phyloP scores from a whole-genome alignment of 2,888 invertebrate genomes.

The Eilema caniola region DNA sequence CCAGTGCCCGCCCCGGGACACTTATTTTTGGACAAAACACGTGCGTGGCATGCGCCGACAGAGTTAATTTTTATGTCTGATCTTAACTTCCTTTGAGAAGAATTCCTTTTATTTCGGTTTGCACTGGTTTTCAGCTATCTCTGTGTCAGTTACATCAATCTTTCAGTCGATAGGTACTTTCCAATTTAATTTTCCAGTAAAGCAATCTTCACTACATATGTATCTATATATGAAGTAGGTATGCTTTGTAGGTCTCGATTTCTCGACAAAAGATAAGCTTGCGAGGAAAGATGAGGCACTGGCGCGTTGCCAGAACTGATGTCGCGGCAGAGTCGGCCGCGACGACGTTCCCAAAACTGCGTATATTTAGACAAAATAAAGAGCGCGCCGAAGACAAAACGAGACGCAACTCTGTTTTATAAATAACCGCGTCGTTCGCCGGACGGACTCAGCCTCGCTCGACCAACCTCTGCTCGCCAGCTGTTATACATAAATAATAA shows the following conservation, averaged over 20 bases:
- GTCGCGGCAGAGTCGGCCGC: conserved; percentile 81
- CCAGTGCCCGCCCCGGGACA: conserved; percentile 58
- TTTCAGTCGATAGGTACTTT: conserved; percentile 12
- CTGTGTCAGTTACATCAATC: conserved; percentile 2
- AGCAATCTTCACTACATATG: conserved; percentile 1
- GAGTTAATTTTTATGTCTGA: conserved; percentile 45
- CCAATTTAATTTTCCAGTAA: conserved; percentile 10
- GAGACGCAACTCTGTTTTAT: conserved; percentile 87
- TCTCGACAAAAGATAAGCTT: conserved; percentile 75
- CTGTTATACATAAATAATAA: conserved; percentile 87
- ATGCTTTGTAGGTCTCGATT: conserved; percentile 58
- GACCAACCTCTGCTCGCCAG: conserved; percentile 83
- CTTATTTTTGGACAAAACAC: conserved; percentile 72
- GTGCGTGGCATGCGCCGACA: conserved; percentile 58
- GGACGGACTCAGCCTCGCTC: conserved; percentile 80
- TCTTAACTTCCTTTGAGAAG: conserved; percentile 26
- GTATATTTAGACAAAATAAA: conserved; percentile 88
- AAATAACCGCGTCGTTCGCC: conserved; percentile 85
- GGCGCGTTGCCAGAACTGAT: conserved; percentile 77
- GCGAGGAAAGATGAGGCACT: conserved; percentile 76
- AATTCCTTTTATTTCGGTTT: conserved; percentile 3
- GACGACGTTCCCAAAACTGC: conserved; percentile 86
- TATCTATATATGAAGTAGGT: conserved; percentile 18
- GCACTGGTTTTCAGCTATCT: background rate
- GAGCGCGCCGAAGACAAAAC: conserved; percentile 86